Evolutionary conservation across 1,140 invertebrate genomes (phyloP).

Genomic region (Bombus haemorrhoidalis): DNA sequence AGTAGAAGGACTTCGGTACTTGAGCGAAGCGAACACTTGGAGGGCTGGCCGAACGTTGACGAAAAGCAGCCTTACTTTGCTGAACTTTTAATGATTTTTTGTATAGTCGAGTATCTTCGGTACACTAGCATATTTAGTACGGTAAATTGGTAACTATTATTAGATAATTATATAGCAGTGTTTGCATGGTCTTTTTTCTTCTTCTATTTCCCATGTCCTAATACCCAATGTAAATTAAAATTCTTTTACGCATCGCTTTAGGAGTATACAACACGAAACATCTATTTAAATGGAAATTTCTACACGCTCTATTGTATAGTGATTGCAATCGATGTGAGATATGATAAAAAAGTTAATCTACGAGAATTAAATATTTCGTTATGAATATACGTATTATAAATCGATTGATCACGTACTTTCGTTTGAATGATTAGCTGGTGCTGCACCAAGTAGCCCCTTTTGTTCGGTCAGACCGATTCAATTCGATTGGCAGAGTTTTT

Average conservation of each 20-base stretch:
- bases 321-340: no score
- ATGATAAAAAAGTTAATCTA: neutral
- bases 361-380: neutral
- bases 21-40: constrained; percentile 26
- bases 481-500: constrained; percentile 21
- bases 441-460: neutral
- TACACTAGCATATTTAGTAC: no score
- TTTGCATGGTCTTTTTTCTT: no score
- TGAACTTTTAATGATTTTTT: constrained; percentile 46
- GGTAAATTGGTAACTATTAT: no score
- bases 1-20: constrained; percentile 45
- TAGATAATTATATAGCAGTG: no score
- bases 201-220: no score
- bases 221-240: no score
- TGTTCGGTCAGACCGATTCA: neutral
- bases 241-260: no score
- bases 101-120: no score
- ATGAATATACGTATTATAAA: constrained; percentile 7
- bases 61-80: constrained; percentile 48
- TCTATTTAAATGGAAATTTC: neutral
- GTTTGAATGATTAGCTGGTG: neutral
- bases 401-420: neutral
- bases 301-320: neutral
- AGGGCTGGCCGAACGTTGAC: constrained; percentile 58
- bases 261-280: neutral